Percentiles rank a stretch among this genome's conserved stretches.
Evolutionary conservation across 2,888 invertebrate genomes (phyloP).

Genomic region (Hydrotaea diabolus): DNA sequence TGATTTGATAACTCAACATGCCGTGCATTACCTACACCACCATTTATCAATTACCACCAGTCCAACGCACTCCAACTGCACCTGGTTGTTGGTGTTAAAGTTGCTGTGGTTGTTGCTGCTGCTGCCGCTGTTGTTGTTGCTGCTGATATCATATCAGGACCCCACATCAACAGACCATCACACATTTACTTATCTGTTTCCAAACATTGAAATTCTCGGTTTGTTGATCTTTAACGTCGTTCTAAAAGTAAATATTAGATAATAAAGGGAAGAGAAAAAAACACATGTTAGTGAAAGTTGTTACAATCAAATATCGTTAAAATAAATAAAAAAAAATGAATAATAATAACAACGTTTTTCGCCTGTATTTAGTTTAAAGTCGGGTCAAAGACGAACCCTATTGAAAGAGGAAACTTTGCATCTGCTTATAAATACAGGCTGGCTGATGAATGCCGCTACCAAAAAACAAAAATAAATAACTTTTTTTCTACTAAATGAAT

Average conservation of each 20-base stretch:
- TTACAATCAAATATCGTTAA: no score
- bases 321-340: no score
- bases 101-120: conserved; percentile 40
- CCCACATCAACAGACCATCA: conserved; percentile 40
- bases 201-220: conserved; percentile 40
- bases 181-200: conserved; percentile 19
- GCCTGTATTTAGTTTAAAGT: no score
- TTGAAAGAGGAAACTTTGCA: no score
- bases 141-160: conserved; percentile 57
- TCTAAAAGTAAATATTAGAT: conserved; percentile 49
- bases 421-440: no score
- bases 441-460: no score
- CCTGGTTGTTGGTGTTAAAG: conserved; percentile 17
- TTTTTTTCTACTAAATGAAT: no score
- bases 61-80: conserved; percentile 24
- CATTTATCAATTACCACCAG: background rate
- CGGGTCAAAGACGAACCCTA: no score
- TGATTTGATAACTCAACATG: conserved; percentile 31
- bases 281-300: background rate
- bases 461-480: no score
- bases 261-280: conserved; percentile 11
- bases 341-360: no score
- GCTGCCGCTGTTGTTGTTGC: background rate
- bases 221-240: conserved; percentile 41
- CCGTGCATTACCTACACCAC: conserved; percentile 30